These are phyloP conservation scores for Torymus auratus DNA, from an alignment of 2,888 invertebrate genomes.

Conservation along the genomic window DNA sequence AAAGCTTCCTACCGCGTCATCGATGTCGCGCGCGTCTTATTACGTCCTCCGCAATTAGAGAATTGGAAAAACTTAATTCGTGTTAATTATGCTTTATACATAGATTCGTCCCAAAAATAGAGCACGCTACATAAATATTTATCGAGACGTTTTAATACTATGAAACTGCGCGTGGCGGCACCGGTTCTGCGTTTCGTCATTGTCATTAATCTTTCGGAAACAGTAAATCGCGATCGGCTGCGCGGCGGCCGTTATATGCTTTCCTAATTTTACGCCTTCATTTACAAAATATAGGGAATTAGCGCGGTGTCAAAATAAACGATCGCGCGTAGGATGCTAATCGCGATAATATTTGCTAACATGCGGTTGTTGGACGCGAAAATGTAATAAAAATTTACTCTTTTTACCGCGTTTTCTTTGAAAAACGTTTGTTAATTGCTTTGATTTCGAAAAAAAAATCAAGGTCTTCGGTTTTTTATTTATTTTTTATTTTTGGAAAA, in stretches of 20 bases:
- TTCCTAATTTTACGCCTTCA: slow-evolving; percentile 12
- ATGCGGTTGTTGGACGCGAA: no score
- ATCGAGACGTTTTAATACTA: slow-evolving; percentile 2
- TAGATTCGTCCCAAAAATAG: slow-evolving; percentile 16
- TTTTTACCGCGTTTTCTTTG: no score
- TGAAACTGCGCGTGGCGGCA: background rate
- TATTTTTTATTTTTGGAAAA: no score
- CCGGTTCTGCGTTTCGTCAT: background rate
- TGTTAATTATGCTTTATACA: background rate
- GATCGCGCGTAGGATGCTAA: background rate
- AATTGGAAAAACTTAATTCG: background rate
- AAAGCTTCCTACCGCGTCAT: no score
- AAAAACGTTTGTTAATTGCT: no score
- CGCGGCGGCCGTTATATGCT: no score
- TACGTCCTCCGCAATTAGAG: no score
- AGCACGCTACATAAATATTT: slow-evolving; percentile 27
- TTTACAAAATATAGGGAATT: background rate
- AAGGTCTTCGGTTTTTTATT: no score
- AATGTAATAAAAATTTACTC: no score
- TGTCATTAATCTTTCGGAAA: slow-evolving; percentile 17
- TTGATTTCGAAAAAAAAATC: no score
- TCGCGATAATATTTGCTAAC: background rate
- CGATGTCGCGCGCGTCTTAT: no score
- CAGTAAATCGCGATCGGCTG: background rate
- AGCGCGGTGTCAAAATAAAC: background rate